A percentile compares a stretch with the other conserved stretches of the same genome.
Evolutionary conservation across 1,140 invertebrate genomes (phyloP).

Genomic region (Trypoxylus dichotomus): DNA sequence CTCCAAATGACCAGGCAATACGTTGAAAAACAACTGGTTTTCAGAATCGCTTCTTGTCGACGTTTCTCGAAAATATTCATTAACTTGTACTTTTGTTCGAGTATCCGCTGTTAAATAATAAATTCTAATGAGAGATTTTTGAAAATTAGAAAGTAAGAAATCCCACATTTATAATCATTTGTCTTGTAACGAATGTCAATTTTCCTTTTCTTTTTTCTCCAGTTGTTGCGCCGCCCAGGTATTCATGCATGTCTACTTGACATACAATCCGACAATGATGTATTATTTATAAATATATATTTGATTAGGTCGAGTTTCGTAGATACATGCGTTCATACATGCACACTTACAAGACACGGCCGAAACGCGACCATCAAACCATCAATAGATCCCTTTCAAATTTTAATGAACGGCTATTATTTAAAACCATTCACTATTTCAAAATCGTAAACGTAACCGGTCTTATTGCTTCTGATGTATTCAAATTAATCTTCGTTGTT

Average conservation of each 20-base stretch:
- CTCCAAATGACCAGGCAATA: background rate
- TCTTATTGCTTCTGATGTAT: slow-evolving; percentile 25
- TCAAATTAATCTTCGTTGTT: slow-evolving; percentile 18
- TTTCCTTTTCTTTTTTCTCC: background rate
- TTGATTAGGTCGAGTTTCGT: slow-evolving; percentile 19
- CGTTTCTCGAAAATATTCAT: background rate
- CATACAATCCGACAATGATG: slow-evolving; percentile 23
- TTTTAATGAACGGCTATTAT: slow-evolving; percentile 25
- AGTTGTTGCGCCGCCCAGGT: background rate
- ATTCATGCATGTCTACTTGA: slow-evolving; percentile 22
- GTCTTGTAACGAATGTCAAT: slow-evolving; percentile 11
- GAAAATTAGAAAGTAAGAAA: slow-evolving; percentile 10
- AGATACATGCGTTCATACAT: slow-evolving; percentile 18
- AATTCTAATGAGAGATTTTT: background rate
- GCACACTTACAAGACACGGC: background rate
- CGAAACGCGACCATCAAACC: slow-evolving; percentile 19
- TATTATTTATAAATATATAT: slow-evolving; percentile 26
- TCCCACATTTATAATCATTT: slow-evolving; percentile 13
- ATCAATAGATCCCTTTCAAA: slow-evolving; percentile 24
- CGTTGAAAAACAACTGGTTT: background rate
- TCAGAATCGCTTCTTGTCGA: no score
- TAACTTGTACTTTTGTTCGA: background rate
- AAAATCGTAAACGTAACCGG: slow-evolving; percentile 21
- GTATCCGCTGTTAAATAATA: background rate
- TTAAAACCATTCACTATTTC: slow-evolving; percentile 22